These are phyloP conservation scores for Crematogaster levior DNA, from an alignment of 2,888 invertebrate genomes.

Conservation along the genomic window DNA sequence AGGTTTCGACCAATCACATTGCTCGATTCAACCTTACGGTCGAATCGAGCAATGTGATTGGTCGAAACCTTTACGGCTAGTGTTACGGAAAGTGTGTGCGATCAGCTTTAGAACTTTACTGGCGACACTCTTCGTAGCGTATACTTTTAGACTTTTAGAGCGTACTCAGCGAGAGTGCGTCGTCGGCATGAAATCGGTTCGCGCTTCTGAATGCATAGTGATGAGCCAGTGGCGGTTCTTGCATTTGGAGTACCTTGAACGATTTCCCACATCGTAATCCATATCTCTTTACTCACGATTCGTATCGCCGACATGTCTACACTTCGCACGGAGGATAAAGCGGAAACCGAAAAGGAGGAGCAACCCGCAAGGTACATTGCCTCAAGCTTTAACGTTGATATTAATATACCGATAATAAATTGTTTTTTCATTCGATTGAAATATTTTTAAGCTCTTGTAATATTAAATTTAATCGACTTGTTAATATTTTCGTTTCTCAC, in stretches of 20 bases:
- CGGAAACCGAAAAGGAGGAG: conserved; percentile 40
- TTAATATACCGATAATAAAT: background rate
- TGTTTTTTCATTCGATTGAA: background rate
- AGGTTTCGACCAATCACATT: too few species aligned
- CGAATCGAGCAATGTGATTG: too few species aligned
- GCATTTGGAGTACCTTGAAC: background rate
- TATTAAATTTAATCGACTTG: background rate
- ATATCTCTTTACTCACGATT: background rate
- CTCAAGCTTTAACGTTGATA: background rate
- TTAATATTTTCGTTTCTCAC: background rate
- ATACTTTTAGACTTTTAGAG: too few species aligned
- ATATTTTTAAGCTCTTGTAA: background rate
- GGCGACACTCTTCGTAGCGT: background rate
- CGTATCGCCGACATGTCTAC: conserved; percentile 47
- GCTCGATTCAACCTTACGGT: too few species aligned
- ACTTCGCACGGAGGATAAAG: conserved; percentile 26
- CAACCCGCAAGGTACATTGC: background rate
- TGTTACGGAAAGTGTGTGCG: too few species aligned
- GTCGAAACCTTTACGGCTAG: too few species aligned
- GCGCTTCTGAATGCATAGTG: background rate
- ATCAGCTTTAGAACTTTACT: too few species aligned
- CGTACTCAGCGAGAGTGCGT: background rate
- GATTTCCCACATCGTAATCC: background rate
- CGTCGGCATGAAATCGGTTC: background rate
- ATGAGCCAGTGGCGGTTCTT: background rate